A percentile compares a stretch with the other conserved stretches of the same genome.
Conservation (phyloP, 2,113 vertebrate species). For the Gallinago paraguaiae region DNA sequence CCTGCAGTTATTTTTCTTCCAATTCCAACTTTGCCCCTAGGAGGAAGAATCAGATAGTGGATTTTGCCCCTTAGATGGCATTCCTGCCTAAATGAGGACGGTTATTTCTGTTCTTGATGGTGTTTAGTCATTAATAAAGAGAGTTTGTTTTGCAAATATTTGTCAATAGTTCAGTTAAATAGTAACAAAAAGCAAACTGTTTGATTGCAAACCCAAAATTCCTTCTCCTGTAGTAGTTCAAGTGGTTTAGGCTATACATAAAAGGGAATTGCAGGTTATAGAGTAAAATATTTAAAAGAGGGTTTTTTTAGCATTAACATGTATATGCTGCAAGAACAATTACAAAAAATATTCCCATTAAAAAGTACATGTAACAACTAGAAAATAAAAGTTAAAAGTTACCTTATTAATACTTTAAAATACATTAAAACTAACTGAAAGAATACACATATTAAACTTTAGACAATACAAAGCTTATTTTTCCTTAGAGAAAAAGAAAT, state of each 20-base stretch:
- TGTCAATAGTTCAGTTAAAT: constrained; percentile 46
- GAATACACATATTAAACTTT: not conserved
- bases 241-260: not conserved
- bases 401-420: constrained; percentile 7
- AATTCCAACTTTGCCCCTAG: not conserved
- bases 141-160: constrained; percentile 50
- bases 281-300: not conserved
- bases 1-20: not conserved
- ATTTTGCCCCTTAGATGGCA: constrained; percentile 4
- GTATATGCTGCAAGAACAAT: not conserved
- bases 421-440: not conserved
- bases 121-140: constrained; percentile 47
- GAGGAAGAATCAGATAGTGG: not conserved
- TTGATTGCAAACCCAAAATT: constrained; percentile 1
- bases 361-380: not conserved
- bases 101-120: constrained; percentile 9
- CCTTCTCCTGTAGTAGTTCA: not conserved
- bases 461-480: constrained; percentile 34
- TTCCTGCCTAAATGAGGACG: not conserved
- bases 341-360: not conserved
- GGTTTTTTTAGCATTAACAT: not conserved
- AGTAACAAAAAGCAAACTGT: constrained; percentile 33
- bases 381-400: not conserved
- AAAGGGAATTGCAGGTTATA: not conserved
- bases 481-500: constrained; percentile 42